A percentile compares a stretch with the other conserved stretches of the same genome.
phyloP scores from a whole-genome alignment of 2,797 vertebrate species.

The Semaprochilodus insignis region DNA sequence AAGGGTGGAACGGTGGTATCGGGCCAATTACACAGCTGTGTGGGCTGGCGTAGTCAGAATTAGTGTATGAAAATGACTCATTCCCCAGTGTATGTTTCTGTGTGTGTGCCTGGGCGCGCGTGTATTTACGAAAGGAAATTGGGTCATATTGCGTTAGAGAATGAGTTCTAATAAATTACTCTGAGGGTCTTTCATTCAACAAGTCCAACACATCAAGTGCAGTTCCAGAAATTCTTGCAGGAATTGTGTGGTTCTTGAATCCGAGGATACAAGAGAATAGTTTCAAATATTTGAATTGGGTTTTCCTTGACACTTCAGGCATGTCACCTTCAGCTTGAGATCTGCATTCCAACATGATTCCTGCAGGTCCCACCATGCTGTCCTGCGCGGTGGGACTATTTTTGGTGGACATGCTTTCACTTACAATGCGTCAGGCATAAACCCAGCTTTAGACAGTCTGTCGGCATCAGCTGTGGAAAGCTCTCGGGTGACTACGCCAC shows the following conservation, averaged over 20 bases:
- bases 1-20: constrained; percentile 46
- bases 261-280: not conserved
- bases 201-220: not conserved
- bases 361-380: too few species aligned
- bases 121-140: constrained; percentile 39
- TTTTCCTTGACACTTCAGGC: too few species aligned
- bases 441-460: too few species aligned
- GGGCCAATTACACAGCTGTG: constrained; percentile 57
- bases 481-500: too few species aligned
- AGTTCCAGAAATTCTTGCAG: not conserved
- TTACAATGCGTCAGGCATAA: too few species aligned
- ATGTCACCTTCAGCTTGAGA: too few species aligned
- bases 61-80: constrained; percentile 56
- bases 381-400: too few species aligned
- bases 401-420: too few species aligned
- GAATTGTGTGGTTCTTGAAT: constrained; percentile 13
- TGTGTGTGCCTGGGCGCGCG: not conserved
- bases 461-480: too few species aligned
- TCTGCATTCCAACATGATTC: too few species aligned
- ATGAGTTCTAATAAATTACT: constrained; percentile 46
- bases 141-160: constrained; percentile 51
- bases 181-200: constrained; percentile 23
- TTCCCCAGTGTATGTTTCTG: constrained; percentile 37
- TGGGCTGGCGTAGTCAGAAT: constrained; percentile 55
- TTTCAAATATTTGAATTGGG: not conserved